phyloP scores from a whole-genome alignment of 2,797 vertebrate species.

The Tapera naevia region DNA sequence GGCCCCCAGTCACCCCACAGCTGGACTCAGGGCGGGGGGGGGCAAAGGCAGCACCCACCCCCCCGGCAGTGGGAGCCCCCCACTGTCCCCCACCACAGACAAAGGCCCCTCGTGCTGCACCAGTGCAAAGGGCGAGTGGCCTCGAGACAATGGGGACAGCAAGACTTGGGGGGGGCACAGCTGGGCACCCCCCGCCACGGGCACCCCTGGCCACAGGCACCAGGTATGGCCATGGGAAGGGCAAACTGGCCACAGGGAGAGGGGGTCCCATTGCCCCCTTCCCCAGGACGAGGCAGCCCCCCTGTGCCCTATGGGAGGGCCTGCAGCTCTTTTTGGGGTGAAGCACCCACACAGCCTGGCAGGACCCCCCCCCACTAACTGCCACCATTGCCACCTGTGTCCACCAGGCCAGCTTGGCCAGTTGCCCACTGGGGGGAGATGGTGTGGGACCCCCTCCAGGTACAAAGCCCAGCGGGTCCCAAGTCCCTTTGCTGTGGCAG shows the following conservation, averaged over 20 bases:
- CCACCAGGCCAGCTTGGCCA: background rate
- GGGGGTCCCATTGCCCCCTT: background rate
- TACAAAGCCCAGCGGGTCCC: background rate
- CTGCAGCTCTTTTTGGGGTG: background rate
- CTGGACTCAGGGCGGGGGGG: no score
- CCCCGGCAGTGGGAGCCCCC: background rate
- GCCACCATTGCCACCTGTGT: background rate
- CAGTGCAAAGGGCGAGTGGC: background rate
- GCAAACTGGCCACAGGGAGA: fast-evolving
- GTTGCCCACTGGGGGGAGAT: fast-evolving
- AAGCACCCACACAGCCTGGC: background rate
- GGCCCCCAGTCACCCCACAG: no score
- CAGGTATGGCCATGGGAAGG: fast-evolving
- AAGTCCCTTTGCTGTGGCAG: fast-evolving
- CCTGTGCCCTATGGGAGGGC: background rate
- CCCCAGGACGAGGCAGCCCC: background rate
- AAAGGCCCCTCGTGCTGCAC: constrained; percentile 10
- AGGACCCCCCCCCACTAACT: background rate
- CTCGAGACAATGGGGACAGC: constrained; percentile 8
- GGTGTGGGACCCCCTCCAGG: background rate
- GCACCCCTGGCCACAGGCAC: background rate
- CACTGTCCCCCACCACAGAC: background rate
- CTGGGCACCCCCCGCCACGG: no score
- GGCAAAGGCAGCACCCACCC: background rate
- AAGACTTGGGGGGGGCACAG: background rate